phyloP scores from a whole-genome alignment of 2,888 invertebrate genomes.

The Sinodicranocentrus sp. region DNA sequence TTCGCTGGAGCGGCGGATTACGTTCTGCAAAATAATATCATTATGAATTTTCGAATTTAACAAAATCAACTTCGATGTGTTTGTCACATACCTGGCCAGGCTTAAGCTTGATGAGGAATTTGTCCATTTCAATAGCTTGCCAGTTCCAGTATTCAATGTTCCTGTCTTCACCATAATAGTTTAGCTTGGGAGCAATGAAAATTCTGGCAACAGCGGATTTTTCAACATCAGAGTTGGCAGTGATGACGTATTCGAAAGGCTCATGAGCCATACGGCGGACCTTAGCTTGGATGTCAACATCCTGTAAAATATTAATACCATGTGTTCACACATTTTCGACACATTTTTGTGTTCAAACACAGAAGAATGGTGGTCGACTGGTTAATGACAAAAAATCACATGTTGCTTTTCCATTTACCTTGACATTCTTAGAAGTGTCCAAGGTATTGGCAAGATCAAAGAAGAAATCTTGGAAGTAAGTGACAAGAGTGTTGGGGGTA shows the following conservation, averaged over 20 bases:
- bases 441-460: conserved; percentile 73
- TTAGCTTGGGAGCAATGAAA: conserved; percentile 76
- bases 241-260: conserved; percentile 82
- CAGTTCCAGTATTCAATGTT: too few species aligned
- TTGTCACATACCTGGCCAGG: conserved; percentile 48
- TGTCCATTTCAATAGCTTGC: conserved; percentile 74
- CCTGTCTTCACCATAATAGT: conserved; percentile 75
- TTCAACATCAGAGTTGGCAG: conserved; percentile 72
- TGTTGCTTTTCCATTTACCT: conserved; percentile 7
- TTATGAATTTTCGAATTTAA: not conserved
- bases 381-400: not conserved
- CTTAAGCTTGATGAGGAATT: conserved; percentile 70
- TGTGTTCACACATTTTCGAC: too few species aligned
- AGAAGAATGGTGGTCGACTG: too few species aligned
- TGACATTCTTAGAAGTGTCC: conserved; percentile 69
- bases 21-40: conserved; percentile 66
- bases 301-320: conserved; percentile 38
- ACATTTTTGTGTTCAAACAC: too few species aligned
- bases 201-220: conserved; percentile 74
- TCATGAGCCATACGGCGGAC: conserved; percentile 86
- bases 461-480: conserved; percentile 74
- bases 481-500: conserved; percentile 69
- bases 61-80: not conserved
- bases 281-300: conserved; percentile 80
- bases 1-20: conserved; percentile 74